Conservation (phyloP, 2,113 vertebrate genomes). For the Ptychochromis oligacanthus region DNA sequence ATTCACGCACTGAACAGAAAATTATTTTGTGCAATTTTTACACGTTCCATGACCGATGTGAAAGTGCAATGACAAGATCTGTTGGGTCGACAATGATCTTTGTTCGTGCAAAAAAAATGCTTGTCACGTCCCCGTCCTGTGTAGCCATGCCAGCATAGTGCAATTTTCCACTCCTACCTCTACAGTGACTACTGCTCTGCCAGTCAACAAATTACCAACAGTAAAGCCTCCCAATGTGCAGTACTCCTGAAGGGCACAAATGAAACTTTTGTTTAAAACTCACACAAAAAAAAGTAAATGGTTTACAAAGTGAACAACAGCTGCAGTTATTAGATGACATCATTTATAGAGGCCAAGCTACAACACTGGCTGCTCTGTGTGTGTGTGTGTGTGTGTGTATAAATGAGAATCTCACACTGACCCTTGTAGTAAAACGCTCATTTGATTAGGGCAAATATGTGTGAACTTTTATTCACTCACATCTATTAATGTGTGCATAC, state of each 20-base stretch:
- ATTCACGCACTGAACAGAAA: background rate
- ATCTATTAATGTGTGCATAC: background rate
- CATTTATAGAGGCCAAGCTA: slow-evolving; percentile 50
- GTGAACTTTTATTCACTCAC: background rate
- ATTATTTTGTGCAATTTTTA: background rate
- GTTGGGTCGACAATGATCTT: slow-evolving; percentile 33
- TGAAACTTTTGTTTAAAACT: slow-evolving; percentile 56
- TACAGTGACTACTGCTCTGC: slow-evolving; percentile 57
- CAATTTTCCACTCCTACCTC: slow-evolving; percentile 57
- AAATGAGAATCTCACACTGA: slow-evolving; percentile 16
- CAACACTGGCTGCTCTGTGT: slow-evolving; percentile 30
- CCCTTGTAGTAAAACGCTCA: slow-evolving; percentile 7
- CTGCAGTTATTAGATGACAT: slow-evolving; percentile 67
- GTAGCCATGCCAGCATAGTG: slow-evolving; percentile 38
- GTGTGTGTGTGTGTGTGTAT: background rate
- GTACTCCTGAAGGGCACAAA: slow-evolving; percentile 45
- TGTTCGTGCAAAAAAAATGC: slow-evolving; percentile 28
- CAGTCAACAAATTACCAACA: slow-evolving; percentile 60
- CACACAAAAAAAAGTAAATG: slow-evolving; percentile 27
- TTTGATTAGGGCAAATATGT: background rate
- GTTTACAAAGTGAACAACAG: slow-evolving; percentile 59
- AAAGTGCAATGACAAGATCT: slow-evolving; percentile 1
- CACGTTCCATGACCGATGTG: background rate
- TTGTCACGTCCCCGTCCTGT: slow-evolving; percentile 40
- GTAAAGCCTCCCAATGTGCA: slow-evolving; percentile 41